Conservation (phyloP, 2,888 invertebrate species). For the Diarsia rubi region DNA sequence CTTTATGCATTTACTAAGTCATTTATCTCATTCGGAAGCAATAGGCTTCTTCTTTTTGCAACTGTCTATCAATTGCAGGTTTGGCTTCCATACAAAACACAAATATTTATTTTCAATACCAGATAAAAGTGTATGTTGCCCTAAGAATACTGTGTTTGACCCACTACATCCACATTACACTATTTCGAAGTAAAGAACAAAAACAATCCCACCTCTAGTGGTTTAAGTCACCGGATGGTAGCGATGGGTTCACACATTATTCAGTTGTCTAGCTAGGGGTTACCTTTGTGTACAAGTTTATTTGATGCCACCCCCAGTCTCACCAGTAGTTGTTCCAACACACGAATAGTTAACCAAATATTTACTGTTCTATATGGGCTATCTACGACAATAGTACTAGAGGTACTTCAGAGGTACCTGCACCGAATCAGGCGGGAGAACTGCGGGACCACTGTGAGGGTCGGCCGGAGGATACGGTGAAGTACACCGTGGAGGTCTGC, state of each 20-base stretch:
- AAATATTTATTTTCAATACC: not conserved
- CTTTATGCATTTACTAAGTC: not conserved
- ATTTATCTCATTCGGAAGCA: not conserved
- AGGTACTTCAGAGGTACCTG: no score
- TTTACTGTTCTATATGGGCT: conserved; percentile 30
- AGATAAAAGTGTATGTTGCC: not conserved
- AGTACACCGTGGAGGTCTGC: no score
- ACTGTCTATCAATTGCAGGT: not conserved
- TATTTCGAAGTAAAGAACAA: not conserved
- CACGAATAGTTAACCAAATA: conserved; percentile 41
- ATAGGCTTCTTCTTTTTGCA: not conserved
- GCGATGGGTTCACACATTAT: not conserved
- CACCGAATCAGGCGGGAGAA: no score
- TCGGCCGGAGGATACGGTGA: no score
- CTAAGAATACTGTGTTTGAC: not conserved
- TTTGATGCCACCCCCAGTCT: conserved; percentile 25
- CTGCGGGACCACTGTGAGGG: no score
- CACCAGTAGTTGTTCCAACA: conserved; percentile 19
- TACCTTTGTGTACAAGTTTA: conserved; percentile 37
- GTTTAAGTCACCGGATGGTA: conserved; percentile 19
- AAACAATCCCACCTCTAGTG: not conserved
- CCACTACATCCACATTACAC: not conserved
- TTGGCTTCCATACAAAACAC: not conserved
- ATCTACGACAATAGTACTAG: not conserved
- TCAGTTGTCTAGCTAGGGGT: conserved; percentile 14